Evolutionary conservation across 2,888 invertebrate genomes (phyloP), one percentile per base, ranked within the genome.

Genomic region (Arrhopalites spinosus): DNA sequence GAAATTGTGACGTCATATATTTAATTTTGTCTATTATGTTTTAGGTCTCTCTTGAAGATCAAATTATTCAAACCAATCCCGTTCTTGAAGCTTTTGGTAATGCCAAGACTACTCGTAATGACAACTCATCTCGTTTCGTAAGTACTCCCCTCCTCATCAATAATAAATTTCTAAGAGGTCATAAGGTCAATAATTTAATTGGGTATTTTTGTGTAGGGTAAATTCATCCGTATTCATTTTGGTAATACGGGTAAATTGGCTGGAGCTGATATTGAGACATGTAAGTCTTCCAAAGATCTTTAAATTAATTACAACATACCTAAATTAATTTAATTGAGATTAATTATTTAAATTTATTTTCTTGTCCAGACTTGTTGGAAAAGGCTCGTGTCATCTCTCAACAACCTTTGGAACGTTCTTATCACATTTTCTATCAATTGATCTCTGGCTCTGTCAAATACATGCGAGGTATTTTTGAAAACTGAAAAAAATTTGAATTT

Each of bases 191-290:
- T 69, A 53, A 25, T 25, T 30, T 29, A 27, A 50, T 47, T 50
- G 11, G 45, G 53, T 29, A 29, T 27, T 27, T 53, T 43, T 67
- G 47, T 53, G 73, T 86, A 95, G 95, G 97, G 97, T 93, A 99
- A 99, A 93, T 99, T 99, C 93, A 99, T 99, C 91, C 96, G 99
- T 91, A 99, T 99, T 87, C 99, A 99, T 89, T 99, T 99, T 89
- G 98, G 98, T 83, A 94, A 95, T 83, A 92, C 93, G 88, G 99
- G 98, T 88, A 99, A 99, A 92, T 90, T 99, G 89, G 98, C 99
- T 87, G 99, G 99, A 91, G 98, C 98, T 89, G 99, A 99, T 89
- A 99, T 99, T 88, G 99, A 99, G 89, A 97, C 98, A 86, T 99
- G 98, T 98, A 91, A 94, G 96, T n/a, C n/a, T n/a, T n/a, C n/a